Evolutionary conservation across 2,888 invertebrate species (phyloP).

Genomic region (Drepana falcataria): DNA sequence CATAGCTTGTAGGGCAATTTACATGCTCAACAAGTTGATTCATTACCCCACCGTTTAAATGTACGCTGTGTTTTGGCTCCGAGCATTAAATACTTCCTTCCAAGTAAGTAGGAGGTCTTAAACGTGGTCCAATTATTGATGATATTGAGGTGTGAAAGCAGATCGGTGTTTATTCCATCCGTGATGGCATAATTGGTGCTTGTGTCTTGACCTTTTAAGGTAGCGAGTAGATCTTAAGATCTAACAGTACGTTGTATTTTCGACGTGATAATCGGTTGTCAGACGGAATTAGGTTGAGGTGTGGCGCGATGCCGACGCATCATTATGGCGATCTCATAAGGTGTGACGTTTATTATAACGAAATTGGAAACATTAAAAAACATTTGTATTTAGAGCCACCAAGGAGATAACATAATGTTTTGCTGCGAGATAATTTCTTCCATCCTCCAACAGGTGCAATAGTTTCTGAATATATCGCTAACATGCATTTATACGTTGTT

Average conservation of each 20-base stretch:
- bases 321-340: too few species aligned
- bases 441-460: too few species aligned
- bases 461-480: too few species aligned
- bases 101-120: constrained; percentile 7
- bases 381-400: too few species aligned
- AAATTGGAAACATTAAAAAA: too few species aligned
- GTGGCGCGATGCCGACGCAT: too few species aligned
- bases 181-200: neutral
- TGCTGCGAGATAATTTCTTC: too few species aligned
- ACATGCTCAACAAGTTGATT: constrained; percentile 34
- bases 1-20: constrained; percentile 27
- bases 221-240: neutral
- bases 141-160: constrained; percentile 1
- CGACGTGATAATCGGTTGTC: neutral
- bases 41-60: constrained; percentile 31
- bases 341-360: too few species aligned
- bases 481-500: too few species aligned
- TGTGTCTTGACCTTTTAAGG: neutral
- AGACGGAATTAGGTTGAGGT: neutral
- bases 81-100: constrained; percentile 3
- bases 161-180: neutral
- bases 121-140: neutral
- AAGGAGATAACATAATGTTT: too few species aligned
- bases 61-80: constrained; percentile 30
- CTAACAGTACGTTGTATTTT: neutral